Conservation (phyloP, 1,140 invertebrate genomes). For the Diorhabda elongata region DNA sequence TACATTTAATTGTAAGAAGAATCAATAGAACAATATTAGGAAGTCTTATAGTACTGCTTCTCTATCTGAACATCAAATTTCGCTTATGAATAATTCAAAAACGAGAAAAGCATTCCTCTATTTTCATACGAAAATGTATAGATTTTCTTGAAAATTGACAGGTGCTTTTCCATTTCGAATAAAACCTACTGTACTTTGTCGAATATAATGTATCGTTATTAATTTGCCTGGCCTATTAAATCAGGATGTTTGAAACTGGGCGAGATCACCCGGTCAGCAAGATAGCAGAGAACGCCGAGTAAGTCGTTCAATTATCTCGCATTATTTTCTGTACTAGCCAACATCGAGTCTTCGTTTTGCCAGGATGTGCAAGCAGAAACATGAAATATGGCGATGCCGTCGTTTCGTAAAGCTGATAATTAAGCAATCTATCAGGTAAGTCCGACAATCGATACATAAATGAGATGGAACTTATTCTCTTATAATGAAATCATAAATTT, state of each 20-base stretch:
- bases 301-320: constrained; percentile 40
- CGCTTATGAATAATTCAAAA: too few relatives aligned
- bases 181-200: too few relatives aligned
- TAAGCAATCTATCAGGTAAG: constrained; percentile 42
- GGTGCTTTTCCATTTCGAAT: too few relatives aligned
- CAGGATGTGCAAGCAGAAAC: constrained; percentile 15
- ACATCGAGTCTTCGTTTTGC: constrained; percentile 16
- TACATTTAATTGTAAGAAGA: too few relatives aligned
- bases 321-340: constrained; percentile 35
- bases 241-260: constrained; percentile 21
- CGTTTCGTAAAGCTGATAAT: constrained; percentile 36
- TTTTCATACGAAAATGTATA: too few relatives aligned
- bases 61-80: too few relatives aligned
- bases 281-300: constrained; percentile 29
- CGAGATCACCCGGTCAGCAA: constrained; percentile 20
- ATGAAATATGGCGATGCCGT: constrained; percentile 38
- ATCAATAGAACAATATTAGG: too few relatives aligned
- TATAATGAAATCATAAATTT: constrained; percentile 14
- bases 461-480: constrained; percentile 18
- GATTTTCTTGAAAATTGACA: too few relatives aligned
- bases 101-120: too few relatives aligned
- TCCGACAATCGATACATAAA: constrained; percentile 27
- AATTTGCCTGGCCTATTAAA: constrained; percentile 14
- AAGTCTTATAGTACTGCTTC: too few relatives aligned
- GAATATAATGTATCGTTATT: background rate